Evolutionary conservation across 2,888 invertebrate genomes (phyloP).

Genomic region (Magallana nippona): DNA sequence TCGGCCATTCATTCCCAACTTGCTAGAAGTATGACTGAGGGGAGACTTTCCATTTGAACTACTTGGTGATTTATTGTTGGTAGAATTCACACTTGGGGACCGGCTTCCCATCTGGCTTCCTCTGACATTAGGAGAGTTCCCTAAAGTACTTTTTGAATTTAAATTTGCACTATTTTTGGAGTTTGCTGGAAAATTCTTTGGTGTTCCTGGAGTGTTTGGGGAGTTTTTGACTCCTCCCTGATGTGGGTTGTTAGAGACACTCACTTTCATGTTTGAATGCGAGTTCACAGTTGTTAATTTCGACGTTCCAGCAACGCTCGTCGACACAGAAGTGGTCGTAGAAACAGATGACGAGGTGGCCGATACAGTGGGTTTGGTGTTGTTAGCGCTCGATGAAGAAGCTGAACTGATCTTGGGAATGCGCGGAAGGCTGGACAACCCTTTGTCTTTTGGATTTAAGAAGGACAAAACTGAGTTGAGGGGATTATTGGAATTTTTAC

Average conservation of each 20-base stretch:
- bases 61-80: neutral
- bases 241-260: neutral
- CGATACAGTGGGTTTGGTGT: constrained; percentile 51
- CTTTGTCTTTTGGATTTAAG: constrained; percentile 69
- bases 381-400: constrained; percentile 53
- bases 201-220: neutral
- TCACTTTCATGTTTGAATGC: neutral
- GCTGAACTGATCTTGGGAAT: constrained; percentile 71
- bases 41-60: neutral
- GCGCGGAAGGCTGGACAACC: constrained; percentile 71
- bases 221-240: constrained; percentile 10
- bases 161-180: constrained; percentile 11
- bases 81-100: neutral
- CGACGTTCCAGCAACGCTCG: constrained; percentile 12
- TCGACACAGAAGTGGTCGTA: constrained; percentile 40
- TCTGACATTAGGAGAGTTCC: constrained; percentile 13
- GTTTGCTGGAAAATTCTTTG: constrained; percentile 1
- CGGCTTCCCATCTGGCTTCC: neutral
- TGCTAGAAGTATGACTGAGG: neutral
- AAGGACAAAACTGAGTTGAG: constrained; percentile 65
- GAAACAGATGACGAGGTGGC: constrained; percentile 41
- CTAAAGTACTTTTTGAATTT: neutral
- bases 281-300: constrained; percentile 21
- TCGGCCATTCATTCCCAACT: neutral
- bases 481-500: constrained; percentile 46